phyloP scores from a whole-genome alignment of 2,888 invertebrate species.

The Orchesellides sinensis region DNA sequence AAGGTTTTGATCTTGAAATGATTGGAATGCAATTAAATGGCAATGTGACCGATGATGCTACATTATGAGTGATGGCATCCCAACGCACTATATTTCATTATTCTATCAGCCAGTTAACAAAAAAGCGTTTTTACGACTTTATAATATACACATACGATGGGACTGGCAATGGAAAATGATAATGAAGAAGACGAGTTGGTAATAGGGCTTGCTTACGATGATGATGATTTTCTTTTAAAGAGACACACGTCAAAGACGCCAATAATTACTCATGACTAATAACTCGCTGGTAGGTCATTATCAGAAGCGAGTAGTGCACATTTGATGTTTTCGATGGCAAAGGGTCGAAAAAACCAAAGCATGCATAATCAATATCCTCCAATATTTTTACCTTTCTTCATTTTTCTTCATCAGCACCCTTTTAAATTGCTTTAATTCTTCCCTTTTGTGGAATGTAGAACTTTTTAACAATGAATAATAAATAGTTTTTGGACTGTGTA shows the following conservation, averaged over 20 bases:
- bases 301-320: too few species aligned
- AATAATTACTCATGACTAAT: slow-evolving; percentile 62
- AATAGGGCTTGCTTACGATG: not conserved
- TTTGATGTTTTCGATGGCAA: too few species aligned
- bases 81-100: slow-evolving; percentile 15
- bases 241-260: slow-evolving; percentile 43
- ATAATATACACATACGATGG: not conserved
- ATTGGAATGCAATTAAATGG: slow-evolving; percentile 46
- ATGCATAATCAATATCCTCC: not conserved
- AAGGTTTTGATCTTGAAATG: slow-evolving; percentile 61
- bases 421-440: slow-evolving; percentile 30
- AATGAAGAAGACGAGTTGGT: slow-evolving; percentile 59
- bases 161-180: slow-evolving; percentile 50
- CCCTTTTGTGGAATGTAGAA: slow-evolving; percentile 55
- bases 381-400: slow-evolving; percentile 18
- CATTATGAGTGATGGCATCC: slow-evolving; percentile 26
- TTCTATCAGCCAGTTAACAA: not conserved
- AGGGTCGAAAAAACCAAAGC: not conserved
- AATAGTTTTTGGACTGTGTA: not conserved
- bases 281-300: slow-evolving; percentile 41
- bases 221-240: slow-evolving; percentile 24
- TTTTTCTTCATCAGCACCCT: slow-evolving; percentile 18
- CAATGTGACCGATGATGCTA: not conserved
- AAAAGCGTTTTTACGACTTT: slow-evolving; percentile 24
- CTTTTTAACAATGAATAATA: slow-evolving; percentile 6